phyloP scores from a whole-genome alignment of 2,797 vertebrate genomes.

The Eupleurogrammus muticus region DNA sequence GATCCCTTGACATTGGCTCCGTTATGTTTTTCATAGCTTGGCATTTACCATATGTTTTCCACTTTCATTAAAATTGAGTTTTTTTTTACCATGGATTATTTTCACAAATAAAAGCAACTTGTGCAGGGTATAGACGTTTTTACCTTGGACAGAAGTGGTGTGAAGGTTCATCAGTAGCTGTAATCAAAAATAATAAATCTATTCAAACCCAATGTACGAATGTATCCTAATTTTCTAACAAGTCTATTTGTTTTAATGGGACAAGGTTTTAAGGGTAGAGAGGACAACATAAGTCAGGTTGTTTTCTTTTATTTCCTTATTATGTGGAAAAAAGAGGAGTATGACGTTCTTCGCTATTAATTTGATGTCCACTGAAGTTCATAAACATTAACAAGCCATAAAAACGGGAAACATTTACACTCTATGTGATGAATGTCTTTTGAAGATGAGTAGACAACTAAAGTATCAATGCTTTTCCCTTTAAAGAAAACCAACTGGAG shows the following conservation, averaged over 20 bases:
- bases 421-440: conserved; percentile 12
- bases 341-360: conserved; percentile 2
- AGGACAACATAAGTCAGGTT: neutral
- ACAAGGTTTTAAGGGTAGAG: neutral
- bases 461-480: neutral
- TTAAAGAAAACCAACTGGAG: conserved; percentile 40
- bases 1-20: conserved; percentile 64
- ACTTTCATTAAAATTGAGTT: conserved; percentile 45
- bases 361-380: conserved; percentile 3
- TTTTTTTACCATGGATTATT: conserved; percentile 18
- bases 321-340: neutral
- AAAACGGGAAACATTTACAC: conserved; percentile 1
- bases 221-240: neutral
- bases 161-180: neutral
- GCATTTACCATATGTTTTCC: conserved; percentile 43
- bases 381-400: conserved; percentile 15
- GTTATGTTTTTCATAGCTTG: conserved; percentile 32
- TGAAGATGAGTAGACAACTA: conserved; percentile 7
- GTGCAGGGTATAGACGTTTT: neutral
- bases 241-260: neutral
- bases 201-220: neutral
- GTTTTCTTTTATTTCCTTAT: too few species aligned
- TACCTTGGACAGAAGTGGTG: neutral
- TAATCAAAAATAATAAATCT: neutral
- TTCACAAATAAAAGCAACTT: neutral